Conservation (phyloP, 2,113 vertebrate species). For the Numenius arquata region DNA sequence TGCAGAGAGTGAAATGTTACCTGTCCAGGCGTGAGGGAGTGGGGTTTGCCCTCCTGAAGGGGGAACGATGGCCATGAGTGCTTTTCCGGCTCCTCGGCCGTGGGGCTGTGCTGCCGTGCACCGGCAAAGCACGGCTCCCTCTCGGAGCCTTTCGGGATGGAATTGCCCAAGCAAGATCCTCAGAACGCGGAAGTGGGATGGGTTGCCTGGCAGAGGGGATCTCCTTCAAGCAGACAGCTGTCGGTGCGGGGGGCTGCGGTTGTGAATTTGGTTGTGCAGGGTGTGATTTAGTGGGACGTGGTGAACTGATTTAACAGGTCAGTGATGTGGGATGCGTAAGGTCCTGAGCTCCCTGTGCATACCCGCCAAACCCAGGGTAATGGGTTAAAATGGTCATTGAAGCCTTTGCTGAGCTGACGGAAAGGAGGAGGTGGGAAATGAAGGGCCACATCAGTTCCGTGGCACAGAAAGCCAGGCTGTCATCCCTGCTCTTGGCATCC, state of each 20-base stretch:
- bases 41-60: not conserved
- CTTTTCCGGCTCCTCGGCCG: fast-evolving
- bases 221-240: not conserved
- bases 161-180: not conserved
- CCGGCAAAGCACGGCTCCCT: not conserved
- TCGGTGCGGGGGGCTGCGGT: fast-evolving
- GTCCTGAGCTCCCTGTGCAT: not conserved
- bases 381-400: not conserved
- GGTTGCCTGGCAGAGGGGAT: not conserved
- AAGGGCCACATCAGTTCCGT: fast-evolving
- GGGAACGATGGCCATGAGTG: not conserved
- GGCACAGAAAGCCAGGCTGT: not conserved
- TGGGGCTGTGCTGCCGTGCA: not conserved
- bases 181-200: fast-evolving
- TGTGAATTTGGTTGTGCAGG: not conserved
- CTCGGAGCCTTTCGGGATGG: fast-evolving
- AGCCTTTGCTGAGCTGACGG: not conserved
- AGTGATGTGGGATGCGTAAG: not conserved
- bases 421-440: not conserved
- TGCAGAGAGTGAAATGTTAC: not conserved
- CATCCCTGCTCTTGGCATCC: not conserved
- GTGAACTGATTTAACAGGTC: not conserved
- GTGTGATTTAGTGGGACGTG: not conserved
- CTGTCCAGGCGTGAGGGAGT: not conserved
- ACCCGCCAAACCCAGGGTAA: not conserved